Conservation (phyloP, 2,888 invertebrate genomes). For the Eurytoma californica region DNA sequence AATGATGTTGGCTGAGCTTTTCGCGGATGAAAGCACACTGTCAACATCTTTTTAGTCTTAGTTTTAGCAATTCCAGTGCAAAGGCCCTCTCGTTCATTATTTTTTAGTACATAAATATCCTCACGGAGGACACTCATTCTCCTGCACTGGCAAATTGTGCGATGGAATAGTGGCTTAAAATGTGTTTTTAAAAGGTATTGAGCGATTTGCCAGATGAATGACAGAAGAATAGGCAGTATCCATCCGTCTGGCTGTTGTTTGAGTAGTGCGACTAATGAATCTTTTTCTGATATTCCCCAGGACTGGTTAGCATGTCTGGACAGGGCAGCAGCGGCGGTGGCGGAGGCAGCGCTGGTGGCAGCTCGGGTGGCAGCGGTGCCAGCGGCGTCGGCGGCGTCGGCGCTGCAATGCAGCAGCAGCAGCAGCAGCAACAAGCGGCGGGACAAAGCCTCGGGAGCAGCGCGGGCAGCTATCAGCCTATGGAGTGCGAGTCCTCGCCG, state of each 20-base stretch:
- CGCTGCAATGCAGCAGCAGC: neutral
- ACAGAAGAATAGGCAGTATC: slow-evolving; percentile 12
- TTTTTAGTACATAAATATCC: slow-evolving; percentile 31
- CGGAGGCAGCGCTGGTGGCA: slow-evolving; percentile 65
- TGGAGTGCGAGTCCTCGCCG: slow-evolving; percentile 87
- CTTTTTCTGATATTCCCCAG: slow-evolving; percentile 58
- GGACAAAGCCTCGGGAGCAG: slow-evolving; percentile 58
- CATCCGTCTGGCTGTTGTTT: slow-evolving; percentile 3
- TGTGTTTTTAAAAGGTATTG: neutral
- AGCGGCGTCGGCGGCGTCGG: slow-evolving; percentile 61
- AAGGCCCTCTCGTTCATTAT: slow-evolving; percentile 39
- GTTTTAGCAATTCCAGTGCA: slow-evolving; percentile 30
- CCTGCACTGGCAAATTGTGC: neutral
- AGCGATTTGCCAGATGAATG: neutral
- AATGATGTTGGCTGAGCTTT: slow-evolving; percentile 35
- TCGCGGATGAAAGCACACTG: slow-evolving; percentile 33
- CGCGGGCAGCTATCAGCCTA: slow-evolving; percentile 77
- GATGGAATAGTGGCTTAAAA: neutral
- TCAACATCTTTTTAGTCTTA: slow-evolving; percentile 37
- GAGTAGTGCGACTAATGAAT: neutral
- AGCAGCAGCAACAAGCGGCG: slow-evolving; percentile 60
- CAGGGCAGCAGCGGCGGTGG: slow-evolving; percentile 71
- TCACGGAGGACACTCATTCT: slow-evolving; percentile 19
- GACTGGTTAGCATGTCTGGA: slow-evolving; percentile 74
- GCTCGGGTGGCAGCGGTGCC: slow-evolving; percentile 65